Conservation (phyloP, 2,113 vertebrate genomes). For the Piaya cayana region DNA sequence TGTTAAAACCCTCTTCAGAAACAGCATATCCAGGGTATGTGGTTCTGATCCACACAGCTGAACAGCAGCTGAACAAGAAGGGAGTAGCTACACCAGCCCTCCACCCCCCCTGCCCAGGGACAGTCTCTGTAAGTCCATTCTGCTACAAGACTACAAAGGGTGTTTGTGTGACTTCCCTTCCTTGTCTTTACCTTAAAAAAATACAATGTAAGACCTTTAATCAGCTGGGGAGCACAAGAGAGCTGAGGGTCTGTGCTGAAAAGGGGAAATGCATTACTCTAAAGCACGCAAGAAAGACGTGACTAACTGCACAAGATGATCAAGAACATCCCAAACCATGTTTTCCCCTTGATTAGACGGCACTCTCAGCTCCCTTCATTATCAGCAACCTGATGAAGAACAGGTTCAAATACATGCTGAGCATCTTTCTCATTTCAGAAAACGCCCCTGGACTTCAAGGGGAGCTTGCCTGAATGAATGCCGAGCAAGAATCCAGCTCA, state of each 20-base stretch:
- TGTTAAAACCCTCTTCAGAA: not conserved
- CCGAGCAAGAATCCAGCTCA: not conserved
- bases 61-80: not conserved
- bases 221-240: not conserved
- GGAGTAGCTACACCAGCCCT: not conserved
- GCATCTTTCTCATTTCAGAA: not conserved
- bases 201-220: not conserved
- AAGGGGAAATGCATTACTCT: not conserved
- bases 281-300: not conserved
- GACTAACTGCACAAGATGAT: not conserved
- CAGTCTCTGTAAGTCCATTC: not conserved
- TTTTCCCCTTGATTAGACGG: not conserved
- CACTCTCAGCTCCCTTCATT: not conserved
- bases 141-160: not conserved
- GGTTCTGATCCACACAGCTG: not conserved
- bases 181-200: not conserved
- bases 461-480: not conserved
- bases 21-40: accelerated
- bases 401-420: not conserved
- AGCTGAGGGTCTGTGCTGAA: not conserved
- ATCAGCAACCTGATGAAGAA: not conserved
- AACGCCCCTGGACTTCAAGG: not conserved
- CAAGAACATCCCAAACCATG: not conserved
- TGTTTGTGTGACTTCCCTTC: not conserved
- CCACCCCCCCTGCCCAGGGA: not conserved